These are phyloP conservation scores for Butastur rufipennis DNA, from an alignment of 2,113 vertebrate species.

Conservation along the genomic window DNA sequence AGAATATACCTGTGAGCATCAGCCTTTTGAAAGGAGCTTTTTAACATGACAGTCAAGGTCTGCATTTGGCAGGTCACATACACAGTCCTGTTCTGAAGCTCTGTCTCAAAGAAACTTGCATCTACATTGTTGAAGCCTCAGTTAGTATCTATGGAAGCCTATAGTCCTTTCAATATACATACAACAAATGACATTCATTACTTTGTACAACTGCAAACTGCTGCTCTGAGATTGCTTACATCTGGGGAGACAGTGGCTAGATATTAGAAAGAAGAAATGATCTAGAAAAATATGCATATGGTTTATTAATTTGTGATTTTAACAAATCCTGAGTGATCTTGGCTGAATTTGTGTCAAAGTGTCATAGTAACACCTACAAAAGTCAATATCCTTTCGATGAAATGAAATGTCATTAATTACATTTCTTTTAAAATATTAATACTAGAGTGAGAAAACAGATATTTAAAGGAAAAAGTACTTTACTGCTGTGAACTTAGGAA, in stretches of 20 bases:
- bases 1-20: neutral
- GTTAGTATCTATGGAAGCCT: neutral
- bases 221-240: neutral
- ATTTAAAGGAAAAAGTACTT: neutral
- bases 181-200: fast-evolving
- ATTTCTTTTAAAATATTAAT: neutral
- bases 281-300: neutral
- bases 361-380: neutral
- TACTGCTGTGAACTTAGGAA: neutral
- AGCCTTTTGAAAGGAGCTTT: neutral
- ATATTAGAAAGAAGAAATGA: neutral
- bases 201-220: neutral
- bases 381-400: neutral
- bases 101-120: neutral
- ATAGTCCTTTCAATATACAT: no score
- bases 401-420: neutral
- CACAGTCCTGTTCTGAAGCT: neutral
- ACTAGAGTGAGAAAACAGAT: neutral
- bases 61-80: neutral
- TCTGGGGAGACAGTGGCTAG: neutral
- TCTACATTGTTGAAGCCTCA: neutral
- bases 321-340: neutral
- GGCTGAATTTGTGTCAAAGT: neutral
- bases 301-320: neutral
- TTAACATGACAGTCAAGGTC: neutral